Evolutionary conservation across 35 echinoderm and acorn worm species (phyloP), one percentile per base, ranked within the genome.

Genomic region (Chiridota heheva): DNA sequence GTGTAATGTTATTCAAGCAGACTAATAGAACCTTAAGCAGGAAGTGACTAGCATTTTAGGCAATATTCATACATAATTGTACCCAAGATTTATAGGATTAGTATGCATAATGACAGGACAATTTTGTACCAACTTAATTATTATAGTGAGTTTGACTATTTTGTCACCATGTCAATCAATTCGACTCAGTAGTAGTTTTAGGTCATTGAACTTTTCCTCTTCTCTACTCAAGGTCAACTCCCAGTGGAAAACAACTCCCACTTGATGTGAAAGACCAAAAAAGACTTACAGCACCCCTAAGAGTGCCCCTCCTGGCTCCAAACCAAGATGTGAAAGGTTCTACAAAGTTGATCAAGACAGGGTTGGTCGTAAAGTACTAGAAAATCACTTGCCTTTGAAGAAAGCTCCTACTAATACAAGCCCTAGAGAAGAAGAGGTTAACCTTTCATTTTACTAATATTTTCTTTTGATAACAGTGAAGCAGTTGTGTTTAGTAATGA

Each of bases 331-430:
- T 59, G 81, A 88, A 1, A 40, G 95, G 27, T 77, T 92, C 64
- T 78, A 98, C 30, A 89, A 98, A 20, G 80, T 98, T 18, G 95
- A 98, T 45, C 68, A 61, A 33, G 76, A 82, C 36, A 53, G 46
- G 20, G 55, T 81, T 22, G 95, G 84, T 13, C 69, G 95, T 40
- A 98, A 89, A 49, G 47, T 53, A 55, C 45, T 98, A 20, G 89
- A 91, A 33, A 86, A 73, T 38, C 95, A 98, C 56, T 69, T 98
- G 43, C 85, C 90, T 63, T 47, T 91, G 1, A 91, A 92, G 84
- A 91, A 84, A 63, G 70, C 72, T 42, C 32, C 48, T 48, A 56
- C 45, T 8, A 41, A 25, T 8, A 33, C 32, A 6, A 16, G 31
- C 22, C 60, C 78, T 36, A 63, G 72, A 57, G 49, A 59, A 33